Evolutionary conservation across 2,888 invertebrate species (phyloP), one percentile per base, ranked within the genome.

Genomic region (Cephus sareptanus): DNA sequence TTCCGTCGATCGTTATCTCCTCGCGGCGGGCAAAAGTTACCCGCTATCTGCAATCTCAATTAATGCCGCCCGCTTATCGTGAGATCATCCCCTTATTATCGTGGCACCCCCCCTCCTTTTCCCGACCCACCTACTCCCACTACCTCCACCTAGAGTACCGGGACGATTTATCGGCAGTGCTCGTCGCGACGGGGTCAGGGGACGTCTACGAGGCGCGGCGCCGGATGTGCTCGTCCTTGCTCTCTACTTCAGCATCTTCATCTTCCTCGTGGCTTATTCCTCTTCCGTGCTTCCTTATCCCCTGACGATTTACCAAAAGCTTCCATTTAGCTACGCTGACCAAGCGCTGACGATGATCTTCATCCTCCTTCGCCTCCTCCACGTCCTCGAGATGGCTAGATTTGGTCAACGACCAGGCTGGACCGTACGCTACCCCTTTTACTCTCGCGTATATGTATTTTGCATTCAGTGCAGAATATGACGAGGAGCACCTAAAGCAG

Each of bases 1-100:
- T 79, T 76, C 79, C 81, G 76, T 73, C 81, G 89, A 89, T 89
- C 83, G 84, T 87, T 89, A 88, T 89, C 89, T 81, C 74, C 81
- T 83, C 81, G 82, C 79, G 80, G 81, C 76, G 77, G 81, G 83
- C 85, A 85, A 87, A 87, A 87, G 85, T 87, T 87, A 85, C 81
- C 82, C 81, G 85, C 80, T 89, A 90, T 90, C 90, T 86, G 81
- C 84, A 88, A 89, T 89, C 89, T 89, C 88, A 89, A 90, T 89
- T 90, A 90, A 90, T 89, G 87, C 83, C 85, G 81, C 84, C 81
- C 83, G 82, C 83, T 89, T 87, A 89, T 89, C 89, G 82, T 81
- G 79, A 81, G 83, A 87, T 89, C 87, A 85, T 88, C 85, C 87
- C 86, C 85, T 87, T 87, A 86, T 89, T 88, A 89, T 89, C 87